Base-by-base conservation (phyloP, 2,888 invertebrate species). In the Heteropelma amictum region DNA sequence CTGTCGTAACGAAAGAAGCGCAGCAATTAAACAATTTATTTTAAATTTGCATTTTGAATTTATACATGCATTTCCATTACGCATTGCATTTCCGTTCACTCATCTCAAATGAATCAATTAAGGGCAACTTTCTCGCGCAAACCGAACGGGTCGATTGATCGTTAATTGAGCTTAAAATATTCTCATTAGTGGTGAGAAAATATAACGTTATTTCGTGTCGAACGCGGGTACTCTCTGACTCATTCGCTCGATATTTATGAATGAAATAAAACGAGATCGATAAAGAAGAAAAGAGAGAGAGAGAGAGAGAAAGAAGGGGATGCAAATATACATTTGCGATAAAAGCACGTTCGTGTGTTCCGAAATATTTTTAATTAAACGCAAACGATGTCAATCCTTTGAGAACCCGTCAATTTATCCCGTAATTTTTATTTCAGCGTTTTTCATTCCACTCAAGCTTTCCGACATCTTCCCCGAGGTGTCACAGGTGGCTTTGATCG, bases 81-180 rank as follows among this genome's bases (percentile, higher is more conserved):
- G n/a, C n/a, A n/a, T n/a, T n/a, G n/a, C n/a, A n/a, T n/a, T n/a
- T n/a, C n/a, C n/a, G n/a, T n/a, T n/a, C n/a, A n/a, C n/a, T n/a
- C n/a, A n/a, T n/a, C n/a, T n/a, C n/a, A 53, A 30, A 64, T 21
- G 26, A 38, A 30, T 64, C 23, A 38, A 45, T 42, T 19, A 28
- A 30, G 51, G 17, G 49, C 23, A 61, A 35, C 38, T 26, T 61
- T 49, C 23, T 21, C 45, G 51, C 19, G 33, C 38, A 45, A 40
- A 35, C n/a, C 42, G 17, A 58, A 58, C 42, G 42, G 69, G 60
- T 64, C 56, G 61, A 70, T 61, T 40, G 70, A 14, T 23, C 60
- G 47, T 61, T 75, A 75, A 75, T 75, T 75, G 70, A 61, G 40
- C 54, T 56, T 51, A 51, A 68, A 67, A 61, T 49, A 33, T 21